phyloP scores from a whole-genome alignment of 2,113 vertebrate species.

The Mugil cephalus region DNA sequence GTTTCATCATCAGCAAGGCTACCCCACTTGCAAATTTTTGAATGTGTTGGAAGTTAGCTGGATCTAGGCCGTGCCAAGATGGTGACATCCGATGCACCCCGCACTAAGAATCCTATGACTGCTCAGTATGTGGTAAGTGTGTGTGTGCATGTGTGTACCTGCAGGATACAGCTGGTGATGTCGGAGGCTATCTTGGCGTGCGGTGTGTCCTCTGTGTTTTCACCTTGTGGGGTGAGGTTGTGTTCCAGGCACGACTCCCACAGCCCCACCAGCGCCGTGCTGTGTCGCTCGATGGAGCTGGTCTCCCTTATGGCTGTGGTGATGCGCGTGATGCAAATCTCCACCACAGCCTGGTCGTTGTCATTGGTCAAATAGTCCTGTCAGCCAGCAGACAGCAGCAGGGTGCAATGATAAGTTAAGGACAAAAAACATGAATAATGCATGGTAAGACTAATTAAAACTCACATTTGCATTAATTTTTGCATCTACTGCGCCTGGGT shows the following conservation, averaged over 20 bases:
- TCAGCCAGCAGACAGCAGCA: slow-evolving; percentile 33
- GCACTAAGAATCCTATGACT: too few relatives aligned
- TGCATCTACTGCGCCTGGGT: not conserved
- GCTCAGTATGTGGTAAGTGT: not conserved
- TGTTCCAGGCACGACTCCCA: slow-evolving; percentile 97
- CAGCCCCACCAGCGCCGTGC: slow-evolving; percentile 89
- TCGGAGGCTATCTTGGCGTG: slow-evolving; percentile 97
- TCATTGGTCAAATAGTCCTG: slow-evolving; percentile 96
- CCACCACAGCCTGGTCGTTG: slow-evolving; percentile 97
- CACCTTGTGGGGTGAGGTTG: slow-evolving; percentile 88
- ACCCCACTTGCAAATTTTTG: too few relatives aligned
- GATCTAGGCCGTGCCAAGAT: too few relatives aligned
- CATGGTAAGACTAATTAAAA: slow-evolving; percentile 37
- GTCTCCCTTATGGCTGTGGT: slow-evolving; percentile 95
- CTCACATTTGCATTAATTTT: not conserved
- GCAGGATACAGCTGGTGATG: slow-evolving; percentile 97
- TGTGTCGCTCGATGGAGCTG: slow-evolving; percentile 89
- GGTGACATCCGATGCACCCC: too few relatives aligned
- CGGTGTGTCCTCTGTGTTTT: slow-evolving; percentile 90
- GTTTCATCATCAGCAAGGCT: too few relatives aligned
- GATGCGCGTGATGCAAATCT: slow-evolving; percentile 96
- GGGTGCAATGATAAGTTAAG: slow-evolving; percentile 39
- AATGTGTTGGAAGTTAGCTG: too few relatives aligned
- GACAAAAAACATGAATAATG: slow-evolving; percentile 44
- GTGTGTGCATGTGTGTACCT: slow-evolving; percentile 82